These are phyloP conservation scores for Solen grandis DNA, from an alignment of 1,140 invertebrate species.

Conservation along the genomic window DNA sequence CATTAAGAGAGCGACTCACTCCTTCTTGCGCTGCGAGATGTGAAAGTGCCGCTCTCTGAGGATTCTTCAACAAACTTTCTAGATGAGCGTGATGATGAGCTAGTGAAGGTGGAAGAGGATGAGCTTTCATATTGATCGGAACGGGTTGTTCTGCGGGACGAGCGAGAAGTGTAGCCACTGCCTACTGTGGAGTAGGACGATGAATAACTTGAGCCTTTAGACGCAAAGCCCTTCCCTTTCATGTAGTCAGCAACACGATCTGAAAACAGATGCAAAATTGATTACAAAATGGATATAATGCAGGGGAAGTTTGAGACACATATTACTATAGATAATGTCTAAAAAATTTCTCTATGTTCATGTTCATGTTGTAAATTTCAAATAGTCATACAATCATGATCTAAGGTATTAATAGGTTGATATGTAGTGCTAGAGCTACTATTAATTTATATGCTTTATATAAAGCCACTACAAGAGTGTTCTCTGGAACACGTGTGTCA, in stretches of 20 bases:
- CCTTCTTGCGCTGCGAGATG: conserved; percentile 18
- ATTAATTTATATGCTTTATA: background rate
- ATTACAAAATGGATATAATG: background rate
- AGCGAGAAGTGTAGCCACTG: background rate
- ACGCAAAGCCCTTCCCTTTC: background rate
- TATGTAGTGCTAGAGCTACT: background rate
- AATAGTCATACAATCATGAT: background rate
- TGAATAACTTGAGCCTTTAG: background rate
- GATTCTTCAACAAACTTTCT: conserved; percentile 25
- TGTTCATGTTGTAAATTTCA: background rate
- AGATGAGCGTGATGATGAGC: conserved; percentile 12
- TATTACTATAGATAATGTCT: too few relatives aligned
- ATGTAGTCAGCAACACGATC: background rate
- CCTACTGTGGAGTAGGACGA: background rate
- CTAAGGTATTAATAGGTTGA: background rate
- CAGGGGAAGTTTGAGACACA: background rate
- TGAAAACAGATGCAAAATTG: background rate
- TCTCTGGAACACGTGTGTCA: too few relatives aligned
- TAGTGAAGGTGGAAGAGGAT: background rate
- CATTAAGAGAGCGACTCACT: conserved; percentile 49
- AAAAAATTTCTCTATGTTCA: too few relatives aligned
- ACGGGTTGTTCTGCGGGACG: background rate
- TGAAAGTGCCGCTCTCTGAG: background rate
- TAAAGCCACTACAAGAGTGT: too few relatives aligned
- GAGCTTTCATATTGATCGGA: background rate